Percentiles rank a stretch among this genome's conserved stretches.
Evolutionary conservation across 2,113 vertebrate species (phyloP).

Genomic region (Megaptera novaeangliae): DNA sequence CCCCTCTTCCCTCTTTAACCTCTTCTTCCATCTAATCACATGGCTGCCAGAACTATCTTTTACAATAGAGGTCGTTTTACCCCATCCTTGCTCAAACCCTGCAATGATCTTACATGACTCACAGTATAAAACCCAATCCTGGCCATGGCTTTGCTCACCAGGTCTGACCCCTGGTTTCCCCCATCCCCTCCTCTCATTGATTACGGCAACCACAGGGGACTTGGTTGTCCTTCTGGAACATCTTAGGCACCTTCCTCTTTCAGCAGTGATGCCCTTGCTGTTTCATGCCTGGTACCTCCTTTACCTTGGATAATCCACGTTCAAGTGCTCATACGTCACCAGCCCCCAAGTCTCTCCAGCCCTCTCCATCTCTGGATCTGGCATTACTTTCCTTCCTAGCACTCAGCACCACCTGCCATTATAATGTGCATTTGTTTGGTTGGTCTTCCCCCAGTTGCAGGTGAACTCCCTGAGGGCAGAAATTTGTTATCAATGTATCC

Average conservation of each 20-base stretch:
- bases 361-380: background rate
- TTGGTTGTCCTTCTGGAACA: background rate
- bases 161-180: background rate
- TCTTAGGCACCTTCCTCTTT: background rate
- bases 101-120: background rate
- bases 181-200: background rate
- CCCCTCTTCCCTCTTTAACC: background rate
- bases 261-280: background rate
- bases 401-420: background rate
- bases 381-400: background rate
- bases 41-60: background rate
- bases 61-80: too few species aligned
- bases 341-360: background rate
- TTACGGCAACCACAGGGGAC: background rate
- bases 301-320: background rate
- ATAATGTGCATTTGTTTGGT: background rate
- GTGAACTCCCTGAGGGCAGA: background rate
- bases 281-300: background rate
- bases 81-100: too few species aligned
- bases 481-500: background rate
- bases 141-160: background rate
- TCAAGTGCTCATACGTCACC: rapidly evolving
- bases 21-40: too few species aligned
- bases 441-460: too few species aligned
- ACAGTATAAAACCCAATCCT: background rate